Conservation (phyloP, 1,140 invertebrate genomes). For the Pissodes strobi region DNA sequence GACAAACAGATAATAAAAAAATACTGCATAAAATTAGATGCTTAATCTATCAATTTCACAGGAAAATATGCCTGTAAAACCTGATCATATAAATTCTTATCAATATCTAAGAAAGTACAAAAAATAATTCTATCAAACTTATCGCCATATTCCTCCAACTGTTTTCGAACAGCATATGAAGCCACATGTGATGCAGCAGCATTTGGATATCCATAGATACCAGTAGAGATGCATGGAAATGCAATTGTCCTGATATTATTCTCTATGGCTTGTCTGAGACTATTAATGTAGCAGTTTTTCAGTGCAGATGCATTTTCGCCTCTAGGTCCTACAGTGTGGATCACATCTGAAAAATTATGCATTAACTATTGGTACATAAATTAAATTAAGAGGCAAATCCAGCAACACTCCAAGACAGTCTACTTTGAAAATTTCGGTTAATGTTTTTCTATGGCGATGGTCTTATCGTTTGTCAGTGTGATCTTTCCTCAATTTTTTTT, state of each 20-base stretch:
- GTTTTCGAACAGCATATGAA: slow-evolving; percentile 67
- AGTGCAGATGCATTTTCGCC: slow-evolving; percentile 71
- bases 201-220: slow-evolving; percentile 84
- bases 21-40: no score
- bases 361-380: not conserved
- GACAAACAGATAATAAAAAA: no score
- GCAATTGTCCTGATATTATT: slow-evolving; percentile 72
- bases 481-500: no score
- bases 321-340: slow-evolving; percentile 81
- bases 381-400: no score
- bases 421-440: no score
- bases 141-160: slow-evolving; percentile 66
- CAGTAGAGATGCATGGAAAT: slow-evolving; percentile 87
- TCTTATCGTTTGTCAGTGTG: no score
- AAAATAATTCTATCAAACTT: slow-evolving; percentile 80
- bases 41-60: no score
- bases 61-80: slow-evolving; percentile 77
- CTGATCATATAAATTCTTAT: slow-evolving; percentile 75
- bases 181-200: slow-evolving; percentile 75
- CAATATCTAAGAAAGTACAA: slow-evolving; percentile 74
- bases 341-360: slow-evolving; percentile 68
- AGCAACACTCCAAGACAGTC: no score
- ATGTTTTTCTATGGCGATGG: no score
- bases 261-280: slow-evolving; percentile 63
- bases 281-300: slow-evolving; percentile 71